These are phyloP conservation scores for Lottia scabra DNA, from an alignment of 2,888 invertebrate species.

Conservation along the genomic window DNA sequence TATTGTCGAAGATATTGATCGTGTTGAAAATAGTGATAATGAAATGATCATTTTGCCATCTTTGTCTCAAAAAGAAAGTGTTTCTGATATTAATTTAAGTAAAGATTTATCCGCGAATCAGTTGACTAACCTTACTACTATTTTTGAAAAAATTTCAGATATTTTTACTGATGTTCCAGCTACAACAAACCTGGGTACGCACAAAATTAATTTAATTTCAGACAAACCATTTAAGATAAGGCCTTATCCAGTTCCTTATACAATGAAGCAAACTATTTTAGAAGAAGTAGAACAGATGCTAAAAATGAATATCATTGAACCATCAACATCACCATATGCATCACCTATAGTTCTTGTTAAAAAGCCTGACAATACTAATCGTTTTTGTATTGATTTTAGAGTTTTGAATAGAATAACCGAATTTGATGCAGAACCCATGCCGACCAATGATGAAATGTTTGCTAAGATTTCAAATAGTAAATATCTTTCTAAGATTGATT, in stretches of 20 bases:
- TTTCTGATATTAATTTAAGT: background rate
- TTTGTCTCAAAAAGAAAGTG: background rate
- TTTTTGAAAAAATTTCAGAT: background rate
- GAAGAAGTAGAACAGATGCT: conserved; percentile 20
- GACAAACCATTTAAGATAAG: background rate
- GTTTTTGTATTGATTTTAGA: too few relatives aligned
- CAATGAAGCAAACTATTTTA: background rate
- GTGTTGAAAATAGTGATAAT: background rate
- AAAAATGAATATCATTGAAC: conserved; percentile 19
- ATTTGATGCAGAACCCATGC: background rate
- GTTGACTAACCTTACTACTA: background rate
- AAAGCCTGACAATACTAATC: too few relatives aligned
- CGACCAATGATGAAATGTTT: background rate
- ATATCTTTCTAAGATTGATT: background rate
- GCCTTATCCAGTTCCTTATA: conserved; percentile 5
- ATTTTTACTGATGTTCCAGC: conserved; percentile 20
- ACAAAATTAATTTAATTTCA: background rate
- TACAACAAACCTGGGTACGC: conserved; percentile 1
- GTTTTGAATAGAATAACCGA: background rate
- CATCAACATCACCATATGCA: background rate
- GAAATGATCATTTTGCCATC: background rate
- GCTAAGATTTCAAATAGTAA: background rate
- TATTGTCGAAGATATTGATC: background rate
- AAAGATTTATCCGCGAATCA: background rate
- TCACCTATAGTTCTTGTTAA: too few relatives aligned